Conservation (phyloP, 2,888 invertebrate species). For the Perizoma flavofasciatum region DNA sequence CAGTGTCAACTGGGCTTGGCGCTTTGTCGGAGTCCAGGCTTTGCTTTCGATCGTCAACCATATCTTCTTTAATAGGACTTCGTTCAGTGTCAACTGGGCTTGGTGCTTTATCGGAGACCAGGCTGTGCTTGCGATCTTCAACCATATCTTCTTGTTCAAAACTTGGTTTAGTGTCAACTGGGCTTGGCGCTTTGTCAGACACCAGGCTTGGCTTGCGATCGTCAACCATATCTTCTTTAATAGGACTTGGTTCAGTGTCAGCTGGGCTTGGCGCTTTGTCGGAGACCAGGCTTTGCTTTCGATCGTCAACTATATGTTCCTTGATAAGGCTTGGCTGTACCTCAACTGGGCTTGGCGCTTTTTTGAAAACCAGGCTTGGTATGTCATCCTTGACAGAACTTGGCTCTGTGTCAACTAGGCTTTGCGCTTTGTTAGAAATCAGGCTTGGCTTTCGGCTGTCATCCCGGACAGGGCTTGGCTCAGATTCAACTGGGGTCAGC, state of each 20-base stretch:
- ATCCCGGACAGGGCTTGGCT: constrained; percentile 6
- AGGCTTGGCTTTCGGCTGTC: constrained; percentile 17
- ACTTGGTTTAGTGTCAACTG: constrained; percentile 3
- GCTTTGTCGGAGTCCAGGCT: neutral
- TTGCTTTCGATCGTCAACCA: neutral
- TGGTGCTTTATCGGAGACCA: constrained; percentile 24
- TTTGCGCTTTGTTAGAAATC: neutral
- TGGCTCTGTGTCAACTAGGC: constrained; percentile 17
- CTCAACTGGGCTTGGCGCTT: constrained; percentile 15
- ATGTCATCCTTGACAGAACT: constrained; percentile 19
- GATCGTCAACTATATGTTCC: neutral
- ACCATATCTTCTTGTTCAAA: neutral
- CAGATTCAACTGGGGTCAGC: neutral
- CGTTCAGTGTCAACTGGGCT: constrained; percentile 23
- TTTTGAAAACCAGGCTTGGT: constrained; percentile 10
- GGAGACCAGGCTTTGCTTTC: constrained; percentile 9
- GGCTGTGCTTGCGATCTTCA: neutral
- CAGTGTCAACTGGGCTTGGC: neutral
- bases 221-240: constrained; percentile 2
- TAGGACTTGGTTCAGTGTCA: constrained; percentile 15
- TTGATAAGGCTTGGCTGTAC: constrained; percentile 14
- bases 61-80: neutral
- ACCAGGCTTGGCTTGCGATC: constrained; percentile 20
- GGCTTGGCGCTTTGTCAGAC: neutral
- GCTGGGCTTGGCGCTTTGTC: constrained; percentile 24